Evolutionary conservation across 2,888 invertebrate species (phyloP), one percentile per base, ranked within the genome.

Genomic region (Quadroppia sp.): DNA sequence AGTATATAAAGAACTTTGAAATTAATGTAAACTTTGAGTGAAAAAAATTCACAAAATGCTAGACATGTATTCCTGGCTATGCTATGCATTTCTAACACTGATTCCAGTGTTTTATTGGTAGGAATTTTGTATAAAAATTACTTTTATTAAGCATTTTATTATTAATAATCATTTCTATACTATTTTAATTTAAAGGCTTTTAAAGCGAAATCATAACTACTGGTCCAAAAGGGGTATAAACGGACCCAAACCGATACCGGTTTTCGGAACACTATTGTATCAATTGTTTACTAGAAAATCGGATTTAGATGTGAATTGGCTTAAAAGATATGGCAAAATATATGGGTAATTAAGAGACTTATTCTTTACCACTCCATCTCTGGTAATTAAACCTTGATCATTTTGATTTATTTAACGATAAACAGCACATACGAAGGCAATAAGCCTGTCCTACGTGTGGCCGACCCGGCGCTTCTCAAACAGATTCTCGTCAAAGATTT

Each of bases 401-500:
- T n/a, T n/a, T n/a, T n/a, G n/a, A n/a, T n/a, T 36, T 64, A 20
- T 36, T 42, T 17, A 6, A 28, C n/a, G 20, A 3, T 17, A 9
- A 2, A 20, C n/a, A 53, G 53, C 9, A 1, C 32, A 20, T 71
- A 48, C 20, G 7, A 45, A 15, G 74, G 71, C 15, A 74, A 70
- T n/a, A 28, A 23, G 40, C 72, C 72, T 4, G 71, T 64, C 6
- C 20, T 61, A n/a, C 17, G 25, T 7, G 61, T 72, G 6, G 59
- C 64, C 25, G 72, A 72, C 1, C 72, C 64, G 3, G 74, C 61
- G 32, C 61, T 73, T 15, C 23, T 74, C n/a, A 72, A 73, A 48
- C 7, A 59, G 28, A 71, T 73, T 42, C n/a, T 70, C 7, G 71
- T 73, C 13, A 73, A 73, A 45, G 73, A 73, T 30, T 73, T 73